A percentile compares a stretch with the other conserved stretches of the same genome.
Evolutionary conservation across 1,140 invertebrate species (phyloP).

Genomic region (Eueides isabella): DNA sequence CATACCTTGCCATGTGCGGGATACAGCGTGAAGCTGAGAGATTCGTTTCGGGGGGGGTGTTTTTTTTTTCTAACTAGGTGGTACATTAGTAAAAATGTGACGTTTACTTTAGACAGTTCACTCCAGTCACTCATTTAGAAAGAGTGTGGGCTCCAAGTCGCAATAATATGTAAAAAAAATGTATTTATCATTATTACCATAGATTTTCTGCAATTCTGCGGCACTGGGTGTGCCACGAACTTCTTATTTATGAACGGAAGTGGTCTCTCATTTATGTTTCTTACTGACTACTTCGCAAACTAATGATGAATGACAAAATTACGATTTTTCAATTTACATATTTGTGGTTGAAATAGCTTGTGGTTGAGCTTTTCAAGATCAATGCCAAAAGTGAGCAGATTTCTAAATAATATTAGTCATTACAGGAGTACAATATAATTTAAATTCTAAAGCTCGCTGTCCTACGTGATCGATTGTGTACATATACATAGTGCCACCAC

Average conservation of each 20-base stretch:
- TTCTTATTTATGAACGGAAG: not conserved
- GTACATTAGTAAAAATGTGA: no score
- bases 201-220: no score
- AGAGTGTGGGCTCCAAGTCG: no score
- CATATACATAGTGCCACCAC: not conserved
- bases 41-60: no score
- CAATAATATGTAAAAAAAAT: no score
- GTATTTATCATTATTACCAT: not conserved
- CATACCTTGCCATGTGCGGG: no score
- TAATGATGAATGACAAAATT: not conserved
- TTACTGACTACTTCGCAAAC: not conserved
- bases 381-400: not conserved
- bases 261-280: not conserved
- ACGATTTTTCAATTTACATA: not conserved
- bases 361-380: not conserved
- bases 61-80: no score
- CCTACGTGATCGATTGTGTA: conserved; percentile 20
- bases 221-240: not conserved
- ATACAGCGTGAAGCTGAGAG: no score
- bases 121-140: no score
- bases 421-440: no score
- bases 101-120: no score
- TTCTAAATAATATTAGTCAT: no score
- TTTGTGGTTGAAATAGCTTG: not conserved
- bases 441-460: conserved; percentile 13